A percentile compares a stretch with the other conserved stretches of the same genome.
Evolutionary conservation across 35 echinoderm and acorn worm species (phyloP).

Genomic region (Apostichopus parvimensis): DNA sequence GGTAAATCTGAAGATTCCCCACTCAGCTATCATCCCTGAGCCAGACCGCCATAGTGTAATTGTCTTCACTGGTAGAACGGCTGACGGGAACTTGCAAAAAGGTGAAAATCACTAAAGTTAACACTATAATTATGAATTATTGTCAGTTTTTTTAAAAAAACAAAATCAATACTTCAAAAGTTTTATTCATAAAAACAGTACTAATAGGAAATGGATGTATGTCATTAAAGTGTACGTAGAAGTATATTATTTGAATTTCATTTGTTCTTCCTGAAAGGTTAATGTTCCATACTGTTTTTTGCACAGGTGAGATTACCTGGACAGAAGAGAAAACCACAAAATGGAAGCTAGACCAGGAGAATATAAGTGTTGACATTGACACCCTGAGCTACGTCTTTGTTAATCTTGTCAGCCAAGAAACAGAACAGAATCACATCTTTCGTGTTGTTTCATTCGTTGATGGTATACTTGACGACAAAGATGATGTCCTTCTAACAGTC

Average conservation of each 20-base stretch:
- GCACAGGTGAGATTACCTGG: neutral
- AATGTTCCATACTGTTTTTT: neutral
- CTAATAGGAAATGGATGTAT: neutral
- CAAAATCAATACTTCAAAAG: neutral
- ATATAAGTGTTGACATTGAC: neutral
- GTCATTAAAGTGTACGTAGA: neutral
- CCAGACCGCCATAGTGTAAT: neutral
- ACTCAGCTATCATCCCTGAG: neutral
- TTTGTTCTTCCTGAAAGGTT: no score
- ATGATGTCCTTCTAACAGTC: conserved; percentile 14
- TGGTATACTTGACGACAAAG: conserved; percentile 23
- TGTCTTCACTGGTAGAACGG: neutral
- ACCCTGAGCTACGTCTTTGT: neutral
- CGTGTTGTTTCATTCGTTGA: conserved; percentile 30
- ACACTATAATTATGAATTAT: neutral
- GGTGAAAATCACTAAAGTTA: neutral
- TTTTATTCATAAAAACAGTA: neutral
- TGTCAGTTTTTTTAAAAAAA: neutral
- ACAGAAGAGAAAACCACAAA: neutral
- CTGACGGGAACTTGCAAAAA: neutral
- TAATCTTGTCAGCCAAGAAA: neutral
- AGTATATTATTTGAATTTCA: no score
- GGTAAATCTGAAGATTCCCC: neutral
- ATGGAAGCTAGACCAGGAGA: neutral
- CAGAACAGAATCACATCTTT: conserved; percentile 13